Base-by-base conservation (phyloP, 2,888 invertebrate species). In the Himalopsyche anomala region DNA sequence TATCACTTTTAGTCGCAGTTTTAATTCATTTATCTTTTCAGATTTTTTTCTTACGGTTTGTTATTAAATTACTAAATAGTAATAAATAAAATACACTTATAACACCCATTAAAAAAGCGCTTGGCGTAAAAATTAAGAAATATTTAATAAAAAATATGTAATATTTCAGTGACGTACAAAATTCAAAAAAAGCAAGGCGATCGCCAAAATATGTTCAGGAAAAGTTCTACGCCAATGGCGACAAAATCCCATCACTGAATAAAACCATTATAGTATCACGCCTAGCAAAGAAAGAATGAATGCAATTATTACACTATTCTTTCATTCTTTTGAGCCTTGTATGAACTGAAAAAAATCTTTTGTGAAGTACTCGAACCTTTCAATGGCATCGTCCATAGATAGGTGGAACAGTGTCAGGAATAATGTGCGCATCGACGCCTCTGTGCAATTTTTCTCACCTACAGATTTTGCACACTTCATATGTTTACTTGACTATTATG, bases 221-320 rank as follows among this genome's bases (percentile, higher is more conserved):
- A 40, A 40, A 5, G 40, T 40, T 45, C 45, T 45, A 79, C 36
- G 38, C 40, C 42, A 11, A 80, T 80, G 80, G 8, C 11, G 15
- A 51, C 15, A 54, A 55, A 82, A 85, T 85, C 85, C 85, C 82
- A 85, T 55, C 85, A 69, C 40, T 28, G 81, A 69, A 85, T 82
- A 80, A 85, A 56, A 80, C 56, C 55, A 80, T 62, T 62, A 62
- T 62, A 81, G 15, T 28, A 80, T 87, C 87, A 87, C 87, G 87
- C 87, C 87, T 87, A 45, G 79, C 19, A 40, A 74, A 81, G 82
- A 85, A 88, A 81, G 80, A 85, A 88, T 85, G 80, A 87, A 88
- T 84, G 87, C 88, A 85, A 87, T 88, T 85, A 88, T 85, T 81
- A 42, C 15, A 19, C 84, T 69, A 87, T 88, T 88, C 86, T 86